Conservation (phyloP, 2,888 invertebrate genomes). For the Epistrophella euchroma region DNA sequence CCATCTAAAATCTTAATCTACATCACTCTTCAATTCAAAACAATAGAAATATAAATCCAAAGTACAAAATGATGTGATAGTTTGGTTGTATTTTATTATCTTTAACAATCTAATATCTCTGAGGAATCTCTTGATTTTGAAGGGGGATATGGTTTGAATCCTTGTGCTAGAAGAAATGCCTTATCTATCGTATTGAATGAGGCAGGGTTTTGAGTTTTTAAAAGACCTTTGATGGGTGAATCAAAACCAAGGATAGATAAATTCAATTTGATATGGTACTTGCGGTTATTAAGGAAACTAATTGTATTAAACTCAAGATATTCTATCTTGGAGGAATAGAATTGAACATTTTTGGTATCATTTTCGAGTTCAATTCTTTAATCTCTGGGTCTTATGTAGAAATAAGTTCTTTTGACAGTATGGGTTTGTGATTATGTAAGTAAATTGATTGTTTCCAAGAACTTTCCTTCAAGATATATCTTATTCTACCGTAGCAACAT, state of each 20-base stretch:
- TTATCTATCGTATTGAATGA: neutral
- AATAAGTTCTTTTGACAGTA: neutral
- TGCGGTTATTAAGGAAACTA: slow-evolving; percentile 21
- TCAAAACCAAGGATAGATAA: neutral
- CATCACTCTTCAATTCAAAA: slow-evolving; percentile 5
- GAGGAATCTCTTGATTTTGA: slow-evolving; percentile 4
- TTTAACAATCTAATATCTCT: slow-evolving; percentile 52
- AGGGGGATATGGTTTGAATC: neutral
- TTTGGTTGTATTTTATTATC: slow-evolving; percentile 58
- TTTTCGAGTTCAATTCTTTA: neutral
- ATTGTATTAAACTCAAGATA: slow-evolving; percentile 6
- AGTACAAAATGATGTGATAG: slow-evolving; percentile 58
- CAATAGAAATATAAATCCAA: slow-evolving; percentile 9
- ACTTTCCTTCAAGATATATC: neutral
- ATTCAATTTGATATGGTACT: slow-evolving; percentile 24
- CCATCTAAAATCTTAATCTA: slow-evolving; percentile 16
- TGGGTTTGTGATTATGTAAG: neutral
- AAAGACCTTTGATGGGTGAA: neutral
- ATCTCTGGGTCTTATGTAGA: neutral
- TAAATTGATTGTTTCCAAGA: neutral
- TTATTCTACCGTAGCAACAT: neutral
- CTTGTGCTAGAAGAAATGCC: neutral
- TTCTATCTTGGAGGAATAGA: neutral
- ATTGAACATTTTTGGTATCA: neutral
- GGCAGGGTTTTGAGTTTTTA: neutral